These are phyloP conservation scores for Penaeus indicus DNA, from an alignment of 1,140 invertebrate genomes.

Conservation along the genomic window DNA sequence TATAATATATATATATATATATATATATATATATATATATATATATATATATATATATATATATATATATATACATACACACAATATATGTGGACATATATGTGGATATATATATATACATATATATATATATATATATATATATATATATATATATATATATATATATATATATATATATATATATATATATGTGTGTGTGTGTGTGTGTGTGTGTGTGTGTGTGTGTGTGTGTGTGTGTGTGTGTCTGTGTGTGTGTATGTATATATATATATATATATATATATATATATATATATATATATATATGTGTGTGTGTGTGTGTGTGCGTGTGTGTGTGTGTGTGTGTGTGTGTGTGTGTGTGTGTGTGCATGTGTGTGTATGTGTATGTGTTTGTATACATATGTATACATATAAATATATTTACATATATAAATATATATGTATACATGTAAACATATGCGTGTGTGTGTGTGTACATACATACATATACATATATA, in stretches of 20 bases:
- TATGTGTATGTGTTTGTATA: too few species aligned
- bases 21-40: background rate
- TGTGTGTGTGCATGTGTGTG: too few species aligned
- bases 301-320: too few species aligned
- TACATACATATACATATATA: too few species aligned
- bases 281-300: too few species aligned
- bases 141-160: slow-evolving; percentile 16
- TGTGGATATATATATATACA: slow-evolving; percentile 5
- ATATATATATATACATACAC: background rate
- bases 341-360: too few species aligned
- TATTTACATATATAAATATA: too few species aligned
- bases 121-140: slow-evolving; percentile 21
- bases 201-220: background rate
- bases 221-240: background rate
- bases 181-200: background rate
- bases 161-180: slow-evolving; percentile 15
- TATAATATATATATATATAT: background rate
- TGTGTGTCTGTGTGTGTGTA: background rate
- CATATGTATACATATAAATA: too few species aligned
- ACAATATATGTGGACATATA: background rate
- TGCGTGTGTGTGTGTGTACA: too few species aligned
- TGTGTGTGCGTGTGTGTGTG: too few species aligned
- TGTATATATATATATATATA: slow-evolving; percentile 20
- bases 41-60: background rate
- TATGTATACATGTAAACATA: too few species aligned